These are phyloP conservation scores for Dasypolia templi DNA, from an alignment of 2,888 invertebrate species.

Conservation along the genomic window DNA sequence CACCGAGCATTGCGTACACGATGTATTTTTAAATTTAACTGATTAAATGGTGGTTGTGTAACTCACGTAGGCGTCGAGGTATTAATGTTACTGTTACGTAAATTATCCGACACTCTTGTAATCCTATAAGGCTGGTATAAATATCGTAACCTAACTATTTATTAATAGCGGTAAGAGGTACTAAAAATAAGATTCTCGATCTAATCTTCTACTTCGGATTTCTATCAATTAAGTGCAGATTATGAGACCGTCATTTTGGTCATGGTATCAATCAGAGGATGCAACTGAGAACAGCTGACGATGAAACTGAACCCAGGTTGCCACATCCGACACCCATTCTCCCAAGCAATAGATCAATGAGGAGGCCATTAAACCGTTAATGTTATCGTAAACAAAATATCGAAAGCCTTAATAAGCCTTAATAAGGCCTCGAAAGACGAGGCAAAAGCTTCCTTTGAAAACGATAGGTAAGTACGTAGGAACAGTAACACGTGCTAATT, in stretches of 20 bases:
- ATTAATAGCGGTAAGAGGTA: not conserved
- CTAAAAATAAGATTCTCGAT: not conserved
- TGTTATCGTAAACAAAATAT: not conserved
- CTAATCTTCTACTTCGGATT: too few relatives aligned
- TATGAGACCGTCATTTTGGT: not conserved
- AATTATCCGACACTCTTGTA: slow-evolving; percentile 40
- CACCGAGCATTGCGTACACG: slow-evolving; percentile 20
- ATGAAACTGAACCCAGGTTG: not conserved
- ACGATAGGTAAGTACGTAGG: not conserved
- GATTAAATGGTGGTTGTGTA: slow-evolving; percentile 46
- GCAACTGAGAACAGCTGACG: not conserved
- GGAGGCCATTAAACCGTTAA: not conserved
- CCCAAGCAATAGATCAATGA: not conserved
- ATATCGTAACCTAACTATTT: not conserved
- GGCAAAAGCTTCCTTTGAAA: not conserved
- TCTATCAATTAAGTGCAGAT: not conserved
- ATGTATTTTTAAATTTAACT: slow-evolving; percentile 51
- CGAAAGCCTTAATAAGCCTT: not conserved
- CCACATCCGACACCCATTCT: not conserved
- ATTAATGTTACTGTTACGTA: slow-evolving; percentile 24
- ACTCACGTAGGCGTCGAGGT: slow-evolving; percentile 41
- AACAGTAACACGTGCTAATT: slow-evolving; percentile 25
- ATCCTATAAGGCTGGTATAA: slow-evolving; percentile 32
- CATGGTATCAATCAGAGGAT: not conserved
- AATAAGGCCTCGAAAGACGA: not conserved